phyloP scores from a whole-genome alignment of 2,113 vertebrate species.

The Dendropsophus ebraccatus region DNA sequence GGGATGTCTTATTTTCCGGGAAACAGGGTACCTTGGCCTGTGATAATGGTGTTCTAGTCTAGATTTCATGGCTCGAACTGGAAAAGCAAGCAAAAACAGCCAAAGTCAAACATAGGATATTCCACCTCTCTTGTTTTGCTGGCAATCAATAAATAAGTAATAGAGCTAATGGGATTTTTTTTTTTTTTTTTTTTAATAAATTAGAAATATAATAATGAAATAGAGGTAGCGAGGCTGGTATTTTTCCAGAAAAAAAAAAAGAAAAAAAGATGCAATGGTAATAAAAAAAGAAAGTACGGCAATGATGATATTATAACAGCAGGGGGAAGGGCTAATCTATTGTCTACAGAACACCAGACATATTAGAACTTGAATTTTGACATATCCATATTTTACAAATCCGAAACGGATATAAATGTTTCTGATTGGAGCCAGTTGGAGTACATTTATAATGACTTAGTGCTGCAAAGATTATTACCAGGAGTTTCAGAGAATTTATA shows the following conservation, averaged over 20 bases:
- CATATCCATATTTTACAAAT: constrained; percentile 4
- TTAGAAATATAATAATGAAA: background rate
- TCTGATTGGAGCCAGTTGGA: background rate
- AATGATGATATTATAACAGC: background rate
- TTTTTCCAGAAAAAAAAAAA: background rate
- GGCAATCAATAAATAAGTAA: background rate
- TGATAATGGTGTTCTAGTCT: too few relatives aligned
- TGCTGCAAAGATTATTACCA: constrained; percentile 31
- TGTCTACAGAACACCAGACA: background rate
- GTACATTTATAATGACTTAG: constrained; percentile 33
- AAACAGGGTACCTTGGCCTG: too few relatives aligned
- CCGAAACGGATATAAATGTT: background rate
- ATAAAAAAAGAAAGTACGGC: background rate
- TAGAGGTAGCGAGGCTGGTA: background rate
- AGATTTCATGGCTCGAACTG: too few relatives aligned
- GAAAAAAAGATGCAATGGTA: background rate
- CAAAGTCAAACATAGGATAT: background rate
- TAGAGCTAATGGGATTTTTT: background rate
- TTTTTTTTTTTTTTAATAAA: too few relatives aligned
- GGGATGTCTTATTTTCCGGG: too few relatives aligned
- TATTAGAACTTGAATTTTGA: background rate
- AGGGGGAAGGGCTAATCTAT: background rate
- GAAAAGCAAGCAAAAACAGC: background rate
- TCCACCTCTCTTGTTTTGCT: background rate
- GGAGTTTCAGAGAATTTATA: constrained; percentile 20